A percentile compares a stretch with the other conserved stretches of the same genome.
Conservation (phyloP, 2,113 vertebrate species). For the Antigone vipio region DNA sequence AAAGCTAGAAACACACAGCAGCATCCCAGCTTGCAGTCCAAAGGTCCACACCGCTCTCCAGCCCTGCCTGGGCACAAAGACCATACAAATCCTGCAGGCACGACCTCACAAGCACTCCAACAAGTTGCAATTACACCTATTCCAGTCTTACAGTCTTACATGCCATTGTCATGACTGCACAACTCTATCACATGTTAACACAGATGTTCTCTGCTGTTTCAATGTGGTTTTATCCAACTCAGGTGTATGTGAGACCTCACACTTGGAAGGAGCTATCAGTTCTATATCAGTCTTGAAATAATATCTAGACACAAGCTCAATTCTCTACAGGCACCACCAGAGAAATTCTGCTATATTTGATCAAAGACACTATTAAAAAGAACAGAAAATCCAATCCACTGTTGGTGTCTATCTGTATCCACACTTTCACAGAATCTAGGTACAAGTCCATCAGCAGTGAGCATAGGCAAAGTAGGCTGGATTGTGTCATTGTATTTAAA, state of each 20-base stretch:
- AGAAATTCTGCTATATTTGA: neutral
- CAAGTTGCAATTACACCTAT: neutral
- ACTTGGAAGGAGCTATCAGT: neutral
- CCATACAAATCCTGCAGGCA: neutral
- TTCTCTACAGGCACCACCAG: neutral
- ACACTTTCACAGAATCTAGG: neutral
- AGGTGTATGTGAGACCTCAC: neutral
- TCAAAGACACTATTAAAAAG: neutral
- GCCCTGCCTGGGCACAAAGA: neutral
- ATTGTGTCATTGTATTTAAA: neutral
- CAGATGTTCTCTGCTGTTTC: neutral
- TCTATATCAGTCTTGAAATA: neutral
- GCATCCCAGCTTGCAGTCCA: rapidly evolving
- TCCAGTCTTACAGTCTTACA: neutral
- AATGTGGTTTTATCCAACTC: neutral
- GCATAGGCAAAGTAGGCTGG: neutral
- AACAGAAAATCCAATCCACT: neutral
- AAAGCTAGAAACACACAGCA: rapidly evolving
- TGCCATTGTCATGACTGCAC: neutral
- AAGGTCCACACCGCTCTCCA: neutral
- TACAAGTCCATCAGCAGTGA: neutral
- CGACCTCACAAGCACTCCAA: neutral
- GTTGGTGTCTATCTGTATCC: neutral
- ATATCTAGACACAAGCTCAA: neutral
- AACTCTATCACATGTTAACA: rapidly evolving